Conservation (phyloP, 2,113 vertebrate genomes). For the Tachysurus vachellii region DNA sequence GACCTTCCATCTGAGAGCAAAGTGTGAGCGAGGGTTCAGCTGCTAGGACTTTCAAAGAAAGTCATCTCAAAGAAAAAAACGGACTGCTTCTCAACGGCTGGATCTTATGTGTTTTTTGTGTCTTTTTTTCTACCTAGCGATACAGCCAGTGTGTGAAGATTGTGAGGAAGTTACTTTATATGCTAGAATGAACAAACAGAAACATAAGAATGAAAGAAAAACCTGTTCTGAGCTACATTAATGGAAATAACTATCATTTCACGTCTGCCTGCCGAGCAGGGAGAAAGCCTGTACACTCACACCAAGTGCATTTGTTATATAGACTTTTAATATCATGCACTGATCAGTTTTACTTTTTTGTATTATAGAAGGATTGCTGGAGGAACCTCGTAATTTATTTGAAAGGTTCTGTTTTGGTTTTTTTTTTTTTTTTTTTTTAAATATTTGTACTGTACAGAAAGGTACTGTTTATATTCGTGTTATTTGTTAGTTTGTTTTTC, state of each 20-base stretch:
- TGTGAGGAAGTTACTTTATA: not conserved
- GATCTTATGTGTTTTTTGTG: not conserved
- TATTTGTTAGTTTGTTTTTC: constrained; percentile 33
- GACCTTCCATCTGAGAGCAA: constrained; percentile 78
- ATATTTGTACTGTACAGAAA: constrained; percentile 52
- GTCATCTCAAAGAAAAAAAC: not conserved
- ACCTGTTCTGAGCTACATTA: constrained; percentile 9
- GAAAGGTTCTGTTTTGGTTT: constrained; percentile 54
- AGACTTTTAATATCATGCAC: constrained; percentile 51
- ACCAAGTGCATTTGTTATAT: constrained; percentile 43
- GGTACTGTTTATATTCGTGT: constrained; percentile 58
- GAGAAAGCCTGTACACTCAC: not conserved
- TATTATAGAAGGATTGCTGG: constrained; percentile 49
- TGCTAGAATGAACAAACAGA: constrained; percentile 6
- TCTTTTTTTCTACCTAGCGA: not conserved
- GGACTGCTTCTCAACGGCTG: not conserved
- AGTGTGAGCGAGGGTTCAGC: constrained; percentile 66
- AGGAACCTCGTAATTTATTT: constrained; percentile 48
- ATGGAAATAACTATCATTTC: not conserved
- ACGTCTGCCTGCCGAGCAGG: not conserved
- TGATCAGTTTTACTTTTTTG: constrained; percentile 46
- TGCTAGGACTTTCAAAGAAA: constrained; percentile 9
- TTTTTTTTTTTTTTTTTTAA: not conserved
- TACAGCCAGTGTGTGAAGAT: not conserved
- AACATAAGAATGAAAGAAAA: not conserved